Percentiles rank a stretch among this genome's conserved stretches.
Conservation (phyloP, 1,140 invertebrate genomes). For the Drosophila saltans region DNA sequence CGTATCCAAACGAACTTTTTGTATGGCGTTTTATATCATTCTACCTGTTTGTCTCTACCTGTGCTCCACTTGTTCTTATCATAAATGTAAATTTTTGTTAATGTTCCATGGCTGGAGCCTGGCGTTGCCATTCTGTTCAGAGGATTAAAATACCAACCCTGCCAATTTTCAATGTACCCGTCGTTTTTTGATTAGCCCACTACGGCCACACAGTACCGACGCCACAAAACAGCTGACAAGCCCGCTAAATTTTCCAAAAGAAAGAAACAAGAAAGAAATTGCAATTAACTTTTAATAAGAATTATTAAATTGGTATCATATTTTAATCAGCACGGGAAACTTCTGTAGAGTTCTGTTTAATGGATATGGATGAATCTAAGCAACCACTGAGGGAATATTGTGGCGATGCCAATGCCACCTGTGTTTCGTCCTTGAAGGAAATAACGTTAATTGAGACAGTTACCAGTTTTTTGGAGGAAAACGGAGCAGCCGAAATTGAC, state of each 20-base stretch:
- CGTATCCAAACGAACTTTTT: slow-evolving; percentile 40
- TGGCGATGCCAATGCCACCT: slow-evolving; percentile 45
- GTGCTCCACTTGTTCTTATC: slow-evolving; percentile 58
- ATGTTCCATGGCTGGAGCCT: slow-evolving; percentile 36
- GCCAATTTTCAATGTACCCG: neutral
- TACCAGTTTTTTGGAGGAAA: slow-evolving; percentile 69
- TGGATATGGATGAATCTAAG: slow-evolving; percentile 59
- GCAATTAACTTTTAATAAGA: slow-evolving; percentile 9
- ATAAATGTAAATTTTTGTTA: slow-evolving; percentile 72
- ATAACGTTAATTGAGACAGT: slow-evolving; percentile 69
- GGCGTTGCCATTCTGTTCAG: slow-evolving; percentile 28
- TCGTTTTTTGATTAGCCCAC: neutral
- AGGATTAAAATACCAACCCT: neutral
- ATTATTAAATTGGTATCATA: neutral
- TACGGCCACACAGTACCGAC: slow-evolving; percentile 19
- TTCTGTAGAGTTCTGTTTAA: neutral
- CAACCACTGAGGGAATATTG: slow-evolving; percentile 53
- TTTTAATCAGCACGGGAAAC: neutral
- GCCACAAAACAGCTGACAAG: slow-evolving; percentile 44
- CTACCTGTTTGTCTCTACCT: slow-evolving; percentile 32
- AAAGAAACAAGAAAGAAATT: slow-evolving; percentile 22
- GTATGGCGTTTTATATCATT: slow-evolving; percentile 54
- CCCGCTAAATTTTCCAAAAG: slow-evolving; percentile 51
- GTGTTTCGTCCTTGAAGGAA: slow-evolving; percentile 64
- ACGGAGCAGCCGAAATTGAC: slow-evolving; percentile 66